Evolutionary conservation across 2,797 vertebrate species (phyloP).

Genomic region (Eidolon dupreanum): DNA sequence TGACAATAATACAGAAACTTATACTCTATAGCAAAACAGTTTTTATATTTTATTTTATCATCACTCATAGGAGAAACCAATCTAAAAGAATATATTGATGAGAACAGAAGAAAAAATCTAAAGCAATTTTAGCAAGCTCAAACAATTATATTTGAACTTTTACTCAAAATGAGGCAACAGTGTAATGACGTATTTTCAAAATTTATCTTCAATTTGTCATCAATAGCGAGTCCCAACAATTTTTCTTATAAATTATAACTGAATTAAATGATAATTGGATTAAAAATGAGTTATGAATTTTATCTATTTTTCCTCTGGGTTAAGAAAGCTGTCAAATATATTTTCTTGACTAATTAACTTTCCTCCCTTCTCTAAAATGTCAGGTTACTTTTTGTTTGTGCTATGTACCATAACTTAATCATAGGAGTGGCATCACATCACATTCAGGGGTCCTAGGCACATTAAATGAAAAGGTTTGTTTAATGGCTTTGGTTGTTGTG

Average conservation of each 20-base stretch:
- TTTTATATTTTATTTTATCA: not conserved
- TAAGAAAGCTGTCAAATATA: not conserved
- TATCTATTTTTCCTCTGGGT: not conserved
- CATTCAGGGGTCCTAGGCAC: not conserved
- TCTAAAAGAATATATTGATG: not conserved
- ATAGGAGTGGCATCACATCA: not conserved
- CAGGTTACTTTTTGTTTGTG: not conserved
- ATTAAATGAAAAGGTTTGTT: not conserved
- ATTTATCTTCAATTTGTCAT: not conserved
- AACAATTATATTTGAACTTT: not conserved
- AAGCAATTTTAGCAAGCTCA: not conserved
- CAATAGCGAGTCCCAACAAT: not conserved
- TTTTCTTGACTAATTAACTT: not conserved
- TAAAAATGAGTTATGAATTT: not conserved
- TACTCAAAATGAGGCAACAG: not conserved
- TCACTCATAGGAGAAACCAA: not conserved
- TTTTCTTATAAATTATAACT: not conserved
- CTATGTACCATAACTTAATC: not conserved
- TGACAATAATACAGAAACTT: not conserved
- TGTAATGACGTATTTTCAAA: not conserved
- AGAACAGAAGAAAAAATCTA: not conserved
- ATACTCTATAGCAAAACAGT: not conserved
- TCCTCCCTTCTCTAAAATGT: not conserved
- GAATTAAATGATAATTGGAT: not conserved
- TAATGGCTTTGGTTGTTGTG: not conserved